Evolutionary conservation across 1,140 invertebrate genomes (phyloP).

Genomic region (Eumaeus atala): DNA sequence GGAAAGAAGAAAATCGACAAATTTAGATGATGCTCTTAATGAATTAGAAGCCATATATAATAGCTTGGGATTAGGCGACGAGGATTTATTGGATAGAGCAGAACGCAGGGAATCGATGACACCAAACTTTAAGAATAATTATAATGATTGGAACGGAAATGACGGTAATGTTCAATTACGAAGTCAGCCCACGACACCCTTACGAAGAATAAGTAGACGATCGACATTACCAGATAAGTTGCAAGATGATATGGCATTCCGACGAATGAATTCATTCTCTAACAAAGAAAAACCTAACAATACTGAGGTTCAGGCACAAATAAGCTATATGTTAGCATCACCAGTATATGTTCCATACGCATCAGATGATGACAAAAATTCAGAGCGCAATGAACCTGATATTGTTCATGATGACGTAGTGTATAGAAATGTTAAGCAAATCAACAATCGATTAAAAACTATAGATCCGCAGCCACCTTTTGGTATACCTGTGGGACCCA

Average conservation of each 20-base stretch:
- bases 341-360: constrained; percentile 75
- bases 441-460: constrained; percentile 82
- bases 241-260: constrained; percentile 87
- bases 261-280: constrained; percentile 79
- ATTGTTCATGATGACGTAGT: constrained; percentile 88
- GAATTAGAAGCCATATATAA: constrained; percentile 94
- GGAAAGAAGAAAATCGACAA: constrained; percentile 78
- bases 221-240: constrained; percentile 77
- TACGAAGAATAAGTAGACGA: constrained; percentile 48
- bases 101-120: constrained; percentile 83
- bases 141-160: constrained; percentile 70
- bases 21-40: constrained; percentile 89
- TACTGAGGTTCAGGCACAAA: constrained; percentile 76
- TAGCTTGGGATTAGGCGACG: constrained; percentile 85
- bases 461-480: constrained; percentile 90
- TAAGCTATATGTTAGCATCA: constrained; percentile 84
- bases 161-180: constrained; percentile 57
- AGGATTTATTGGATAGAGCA: constrained; percentile 85
- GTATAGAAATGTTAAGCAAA: constrained; percentile 85
- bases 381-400: constrained; percentile 82
- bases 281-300: constrained; percentile 67
- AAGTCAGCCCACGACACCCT: constrained; percentile 60
- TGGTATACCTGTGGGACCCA: constrained; percentile 89
- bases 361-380: constrained; percentile 66
- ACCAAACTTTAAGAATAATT: constrained; percentile 59